Conservation (phyloP, 2,113 vertebrate species). For the Hyperoodon ampullatus region DNA sequence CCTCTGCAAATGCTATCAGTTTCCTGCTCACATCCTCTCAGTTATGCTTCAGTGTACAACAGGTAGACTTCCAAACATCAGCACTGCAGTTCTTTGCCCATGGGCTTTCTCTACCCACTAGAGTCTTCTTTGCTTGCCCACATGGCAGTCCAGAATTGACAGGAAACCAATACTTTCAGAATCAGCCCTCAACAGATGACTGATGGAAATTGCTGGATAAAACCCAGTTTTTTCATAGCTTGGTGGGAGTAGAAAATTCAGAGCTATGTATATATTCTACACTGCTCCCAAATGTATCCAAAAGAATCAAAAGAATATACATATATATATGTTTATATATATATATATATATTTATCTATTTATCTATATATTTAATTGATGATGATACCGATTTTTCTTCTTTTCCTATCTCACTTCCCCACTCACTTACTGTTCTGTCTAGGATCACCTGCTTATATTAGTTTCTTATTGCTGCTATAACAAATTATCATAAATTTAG, state of each 20-base stretch:
- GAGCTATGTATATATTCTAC: background rate
- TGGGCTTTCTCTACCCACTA: background rate
- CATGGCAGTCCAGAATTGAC: background rate
- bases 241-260: background rate
- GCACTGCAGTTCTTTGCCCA: background rate
- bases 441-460: background rate
- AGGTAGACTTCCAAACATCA: background rate
- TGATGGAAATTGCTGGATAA: background rate
- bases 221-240: background rate
- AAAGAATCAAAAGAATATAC: background rate
- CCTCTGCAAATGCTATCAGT: background rate
- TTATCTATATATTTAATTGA: background rate
- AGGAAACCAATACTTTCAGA: background rate
- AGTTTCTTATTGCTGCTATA: background rate
- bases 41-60: background rate
- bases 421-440: background rate
- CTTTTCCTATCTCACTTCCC: background rate
- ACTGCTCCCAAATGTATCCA: background rate
- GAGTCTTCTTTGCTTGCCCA: background rate
- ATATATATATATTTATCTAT: background rate
- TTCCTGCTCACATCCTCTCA: background rate
- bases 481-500: background rate
- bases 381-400: background rate
- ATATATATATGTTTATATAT: background rate
- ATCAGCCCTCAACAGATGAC: background rate